A percentile compares a stretch with the other conserved stretches of the same genome.
Conservation (phyloP, 1,140 invertebrate species). For the Megalopta genalis region DNA sequence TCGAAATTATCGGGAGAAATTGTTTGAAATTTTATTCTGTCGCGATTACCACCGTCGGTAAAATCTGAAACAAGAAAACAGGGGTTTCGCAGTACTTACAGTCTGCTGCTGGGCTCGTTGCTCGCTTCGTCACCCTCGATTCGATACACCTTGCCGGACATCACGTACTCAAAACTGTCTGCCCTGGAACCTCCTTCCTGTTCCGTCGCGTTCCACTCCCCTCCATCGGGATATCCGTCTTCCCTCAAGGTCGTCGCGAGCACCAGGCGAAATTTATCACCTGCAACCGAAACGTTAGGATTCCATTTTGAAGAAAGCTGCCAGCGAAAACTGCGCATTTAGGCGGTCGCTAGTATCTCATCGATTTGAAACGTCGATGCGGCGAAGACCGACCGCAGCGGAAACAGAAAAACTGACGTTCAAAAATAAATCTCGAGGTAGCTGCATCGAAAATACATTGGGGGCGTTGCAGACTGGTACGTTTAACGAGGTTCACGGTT, state of each 20-base stretch:
- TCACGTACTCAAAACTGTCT: slow-evolving; percentile 99
- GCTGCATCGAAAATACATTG: slow-evolving; percentile 54
- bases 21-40: slow-evolving; percentile 15
- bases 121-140: slow-evolving; percentile 98
- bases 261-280: slow-evolving; percentile 96
- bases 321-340: too few relatives aligned
- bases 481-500: slow-evolving; percentile 28
- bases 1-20: too few relatives aligned
- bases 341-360: too few relatives aligned
- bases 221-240: slow-evolving; percentile 96
- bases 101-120: slow-evolving; percentile 90
- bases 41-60: neutral
- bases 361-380: neutral
- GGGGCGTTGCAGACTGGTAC: slow-evolving; percentile 37
- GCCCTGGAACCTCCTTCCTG: slow-evolving; percentile 91
- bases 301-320: too few relatives aligned
- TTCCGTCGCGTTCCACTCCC: slow-evolving; percentile 94
- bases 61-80: neutral
- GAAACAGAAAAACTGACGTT: slow-evolving; percentile 29
- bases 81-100: slow-evolving; percentile 83
- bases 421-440: slow-evolving; percentile 48
- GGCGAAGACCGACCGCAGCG: neutral
- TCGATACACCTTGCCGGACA: slow-evolving; percentile 99
- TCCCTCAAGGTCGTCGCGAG: slow-evolving; percentile 96
- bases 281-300: slow-evolving; percentile 72